Base-by-base conservation (phyloP, 2,797 vertebrate species). In the Falco peregrinus region DNA sequence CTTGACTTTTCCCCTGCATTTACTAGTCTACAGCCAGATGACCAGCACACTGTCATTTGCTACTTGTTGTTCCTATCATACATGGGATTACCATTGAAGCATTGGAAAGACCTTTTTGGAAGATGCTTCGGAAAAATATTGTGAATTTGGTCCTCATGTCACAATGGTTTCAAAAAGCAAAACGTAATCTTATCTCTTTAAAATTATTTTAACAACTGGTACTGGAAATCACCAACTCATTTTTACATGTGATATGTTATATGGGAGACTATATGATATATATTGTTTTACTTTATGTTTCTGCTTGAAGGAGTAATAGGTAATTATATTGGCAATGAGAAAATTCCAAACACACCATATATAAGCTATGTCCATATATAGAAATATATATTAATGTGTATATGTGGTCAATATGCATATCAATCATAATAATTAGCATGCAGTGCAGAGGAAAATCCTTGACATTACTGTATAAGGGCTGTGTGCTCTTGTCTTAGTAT, bases 251-350 rank as follows among this genome's bases (percentile, higher is more conserved):
- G 50, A 37, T 39, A 11, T 31, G 5, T 13, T 84, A 3, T 28
- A 37, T 5, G 73, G 57, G 31, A 78, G 15, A 37, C 24, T 47
- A 10, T 25, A n/a, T 0, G 1, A 9, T 33, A 39, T 3, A 4
- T 60, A 17, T 41, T 2, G 5, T 28, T 67, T 82, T 60, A 28
- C 47, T 74, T 60, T 39, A 33, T 59, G 15, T 47, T 85, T 61
- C 43, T 75, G 28, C 39, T 70, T 54, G 26, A 65, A 78, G 61
- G 37, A 51, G 2, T 45, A 59, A 63, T 41, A 73, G 25, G 82
- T 75, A 61, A 51, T 80, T 71, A 47, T 33, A 43, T 11, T 64
- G 16, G 22, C 53, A 80, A 57, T 71, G 15, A 61, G 22, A 63
- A 87, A 31, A 60, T n/a, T 47, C 12, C 37, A 53, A 56, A 68